Evolutionary conservation across 1,140 invertebrate species (phyloP).

Genomic region (Drosophila paulistorum): DNA sequence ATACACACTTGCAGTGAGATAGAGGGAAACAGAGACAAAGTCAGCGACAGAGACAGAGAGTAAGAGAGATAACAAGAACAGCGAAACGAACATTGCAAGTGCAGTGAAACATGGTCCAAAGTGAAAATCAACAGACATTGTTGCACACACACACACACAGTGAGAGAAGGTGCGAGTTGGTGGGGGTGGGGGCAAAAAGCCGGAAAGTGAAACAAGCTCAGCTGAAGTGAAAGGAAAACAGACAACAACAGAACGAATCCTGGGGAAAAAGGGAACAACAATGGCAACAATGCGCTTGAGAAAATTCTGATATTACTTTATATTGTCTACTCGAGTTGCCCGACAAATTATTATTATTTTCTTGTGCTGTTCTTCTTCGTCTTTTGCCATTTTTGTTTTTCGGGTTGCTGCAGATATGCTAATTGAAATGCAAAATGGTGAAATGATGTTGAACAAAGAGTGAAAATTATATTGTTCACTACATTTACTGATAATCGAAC

Average conservation of each 20-base stretch:
- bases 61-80: constrained; percentile 31
- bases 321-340: constrained; percentile 45
- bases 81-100: constrained; percentile 38
- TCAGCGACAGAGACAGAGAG: constrained; percentile 28
- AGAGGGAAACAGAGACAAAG: constrained; percentile 46
- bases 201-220: constrained; percentile 74
- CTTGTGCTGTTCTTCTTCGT: constrained; percentile 31
- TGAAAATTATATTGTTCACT: constrained; percentile 9
- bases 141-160: constrained; percentile 38
- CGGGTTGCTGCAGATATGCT: constrained; percentile 44
- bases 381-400: constrained; percentile 13
- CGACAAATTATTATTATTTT: constrained; percentile 42
- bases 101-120: constrained; percentile 56
- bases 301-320: constrained; percentile 68
- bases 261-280: constrained; percentile 42
- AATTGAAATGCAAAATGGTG: constrained; percentile 57
- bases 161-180: constrained; percentile 14
- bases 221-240: constrained; percentile 76
- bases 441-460: constrained; percentile 35
- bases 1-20: constrained; percentile 31
- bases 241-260: constrained; percentile 59
- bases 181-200: constrained; percentile 36
- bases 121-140: constrained; percentile 77
- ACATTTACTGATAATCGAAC: constrained; percentile 12
- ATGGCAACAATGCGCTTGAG: constrained; percentile 73